A percentile compares a stretch with the other conserved stretches of the same genome.
Evolutionary conservation across 2,888 invertebrate genomes (phyloP).

Genomic region (Eupeodes luniger): DNA sequence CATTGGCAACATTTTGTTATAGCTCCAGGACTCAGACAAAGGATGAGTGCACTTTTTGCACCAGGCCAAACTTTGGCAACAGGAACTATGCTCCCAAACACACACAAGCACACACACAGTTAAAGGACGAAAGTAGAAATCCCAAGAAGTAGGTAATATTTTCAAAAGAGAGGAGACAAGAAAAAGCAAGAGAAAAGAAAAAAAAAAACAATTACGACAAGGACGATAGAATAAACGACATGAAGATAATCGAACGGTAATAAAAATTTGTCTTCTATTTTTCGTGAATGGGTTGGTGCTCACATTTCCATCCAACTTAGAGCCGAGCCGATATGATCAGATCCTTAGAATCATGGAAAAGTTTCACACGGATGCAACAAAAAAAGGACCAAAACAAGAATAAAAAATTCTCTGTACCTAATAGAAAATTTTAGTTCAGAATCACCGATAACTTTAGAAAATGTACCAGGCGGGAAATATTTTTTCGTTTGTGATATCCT

Average conservation of each 20-base stretch:
- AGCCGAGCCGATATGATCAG: slow-evolving; percentile 50
- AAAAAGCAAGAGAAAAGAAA: background rate
- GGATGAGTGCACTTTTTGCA: slow-evolving; percentile 56
- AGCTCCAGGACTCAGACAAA: background rate
- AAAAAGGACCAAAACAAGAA: background rate
- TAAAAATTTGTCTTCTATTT: slow-evolving; percentile 75
- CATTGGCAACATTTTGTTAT: slow-evolving; percentile 12
- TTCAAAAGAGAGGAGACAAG: too few species aligned
- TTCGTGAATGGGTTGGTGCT: slow-evolving; percentile 66
- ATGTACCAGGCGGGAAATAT: background rate
- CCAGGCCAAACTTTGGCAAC: slow-evolving; percentile 52
- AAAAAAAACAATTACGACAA: slow-evolving; percentile 42
- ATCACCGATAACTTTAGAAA: slow-evolving; percentile 40
- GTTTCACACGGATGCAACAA: slow-evolving; percentile 5
- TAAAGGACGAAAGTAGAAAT: slow-evolving; percentile 26
- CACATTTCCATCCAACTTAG: slow-evolving; percentile 60
- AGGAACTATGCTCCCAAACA: slow-evolving; percentile 40
- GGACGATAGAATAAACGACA: slow-evolving; percentile 66
- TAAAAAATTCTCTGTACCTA: slow-evolving; percentile 39
- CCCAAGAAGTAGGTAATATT: slow-evolving; percentile 33
- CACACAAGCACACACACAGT: background rate
- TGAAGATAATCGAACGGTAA: slow-evolving; percentile 74
- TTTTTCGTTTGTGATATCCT: slow-evolving; percentile 42
- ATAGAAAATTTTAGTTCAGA: slow-evolving; percentile 62
- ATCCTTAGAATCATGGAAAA: slow-evolving; percentile 42